Evolutionary conservation across 64 coral and sea anemone species (phyloP).

Genomic region (Pachyseris speciosa): DNA sequence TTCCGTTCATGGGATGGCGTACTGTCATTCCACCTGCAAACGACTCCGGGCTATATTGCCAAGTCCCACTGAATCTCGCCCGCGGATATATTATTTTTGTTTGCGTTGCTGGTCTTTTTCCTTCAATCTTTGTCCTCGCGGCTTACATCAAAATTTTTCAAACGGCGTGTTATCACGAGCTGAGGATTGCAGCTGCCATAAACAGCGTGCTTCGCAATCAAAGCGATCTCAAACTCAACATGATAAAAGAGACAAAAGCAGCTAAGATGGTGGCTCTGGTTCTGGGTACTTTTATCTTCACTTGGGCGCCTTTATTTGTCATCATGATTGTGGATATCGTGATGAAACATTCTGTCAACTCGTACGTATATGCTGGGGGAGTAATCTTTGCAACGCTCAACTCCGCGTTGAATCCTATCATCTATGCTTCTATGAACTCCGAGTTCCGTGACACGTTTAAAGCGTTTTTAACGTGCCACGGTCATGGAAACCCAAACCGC

Average conservation of each 20-base stretch:
- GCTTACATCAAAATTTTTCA: constrained; percentile 93
- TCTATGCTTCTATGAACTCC: constrained; percentile 93
- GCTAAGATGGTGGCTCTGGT: constrained; percentile 91
- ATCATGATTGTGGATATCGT: constrained; percentile 82
- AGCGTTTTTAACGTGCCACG: constrained; percentile 27
- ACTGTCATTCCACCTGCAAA: not conserved
- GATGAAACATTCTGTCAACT: constrained; percentile 60
- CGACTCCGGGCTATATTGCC: constrained; percentile 73
- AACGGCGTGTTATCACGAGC: constrained; percentile 82
- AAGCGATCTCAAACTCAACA: constrained; percentile 44
- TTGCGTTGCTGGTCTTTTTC: constrained; percentile 67
- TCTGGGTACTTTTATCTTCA: constrained; percentile 85
- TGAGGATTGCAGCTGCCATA: constrained; percentile 66
- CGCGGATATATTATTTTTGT: constrained; percentile 74
- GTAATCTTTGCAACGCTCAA: constrained; percentile 93
- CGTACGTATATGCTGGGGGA: constrained; percentile 90
- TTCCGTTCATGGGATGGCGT: constrained; percentile 95
- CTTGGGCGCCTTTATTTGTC: constrained; percentile 85
- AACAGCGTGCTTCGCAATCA: constrained; percentile 80
- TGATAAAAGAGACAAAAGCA: constrained; percentile 86
- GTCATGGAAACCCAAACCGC: not conserved
- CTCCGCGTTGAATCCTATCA: constrained; percentile 81
- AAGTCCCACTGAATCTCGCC: constrained; percentile 93
- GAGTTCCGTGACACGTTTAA: constrained; percentile 86
- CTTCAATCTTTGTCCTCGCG: constrained; percentile 79